Percentiles rank a stretch among this genome's conserved stretches.
Evolutionary conservation across 2,797 vertebrate genomes (phyloP).

Genomic region (Betta splendens): DNA sequence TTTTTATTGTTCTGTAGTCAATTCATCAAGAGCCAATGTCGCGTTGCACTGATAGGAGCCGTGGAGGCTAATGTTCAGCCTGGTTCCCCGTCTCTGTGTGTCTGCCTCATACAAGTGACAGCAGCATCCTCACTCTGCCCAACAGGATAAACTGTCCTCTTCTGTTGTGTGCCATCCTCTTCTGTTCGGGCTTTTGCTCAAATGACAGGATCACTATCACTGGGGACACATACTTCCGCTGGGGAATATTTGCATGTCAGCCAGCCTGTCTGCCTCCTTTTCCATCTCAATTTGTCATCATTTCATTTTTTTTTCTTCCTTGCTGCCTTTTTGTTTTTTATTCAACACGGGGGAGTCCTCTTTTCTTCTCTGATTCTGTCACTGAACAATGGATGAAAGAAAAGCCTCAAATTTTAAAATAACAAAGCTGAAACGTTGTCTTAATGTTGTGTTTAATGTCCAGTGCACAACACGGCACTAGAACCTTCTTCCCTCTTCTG

Average conservation of each 20-base stretch:
- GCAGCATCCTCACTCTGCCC: conserved; percentile 23
- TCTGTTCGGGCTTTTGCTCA: conserved; percentile 48
- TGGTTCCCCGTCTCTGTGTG: conserved; percentile 4
- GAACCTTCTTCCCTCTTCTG: too few species aligned
- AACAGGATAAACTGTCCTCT: conserved; percentile 53
- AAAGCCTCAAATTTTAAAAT: not conserved
- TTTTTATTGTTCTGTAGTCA: too few species aligned
- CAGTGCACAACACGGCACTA: too few species aligned
- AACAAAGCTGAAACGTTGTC: not conserved
- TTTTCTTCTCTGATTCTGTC: conserved; percentile 18
- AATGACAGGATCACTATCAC: conserved; percentile 56
- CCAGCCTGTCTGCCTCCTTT: conserved; percentile 44
- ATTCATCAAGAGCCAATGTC: too few species aligned
- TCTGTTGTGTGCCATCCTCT: conserved; percentile 27
- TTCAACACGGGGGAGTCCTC: not conserved
- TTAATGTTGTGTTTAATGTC: not conserved
- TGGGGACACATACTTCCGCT: conserved; percentile 52
- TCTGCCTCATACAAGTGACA: conserved; percentile 28
- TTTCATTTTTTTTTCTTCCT: conserved; percentile 38
- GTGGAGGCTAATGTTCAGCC: not conserved
- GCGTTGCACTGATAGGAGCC: too few species aligned
- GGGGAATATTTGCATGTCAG: conserved; percentile 63
- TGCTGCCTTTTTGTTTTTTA: conserved; percentile 11
- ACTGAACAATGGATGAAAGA: not conserved
- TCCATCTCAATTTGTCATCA: conserved; percentile 59